Base-by-base conservation (phyloP, 2,113 vertebrate genomes). In the Cinclus cinclus region DNA sequence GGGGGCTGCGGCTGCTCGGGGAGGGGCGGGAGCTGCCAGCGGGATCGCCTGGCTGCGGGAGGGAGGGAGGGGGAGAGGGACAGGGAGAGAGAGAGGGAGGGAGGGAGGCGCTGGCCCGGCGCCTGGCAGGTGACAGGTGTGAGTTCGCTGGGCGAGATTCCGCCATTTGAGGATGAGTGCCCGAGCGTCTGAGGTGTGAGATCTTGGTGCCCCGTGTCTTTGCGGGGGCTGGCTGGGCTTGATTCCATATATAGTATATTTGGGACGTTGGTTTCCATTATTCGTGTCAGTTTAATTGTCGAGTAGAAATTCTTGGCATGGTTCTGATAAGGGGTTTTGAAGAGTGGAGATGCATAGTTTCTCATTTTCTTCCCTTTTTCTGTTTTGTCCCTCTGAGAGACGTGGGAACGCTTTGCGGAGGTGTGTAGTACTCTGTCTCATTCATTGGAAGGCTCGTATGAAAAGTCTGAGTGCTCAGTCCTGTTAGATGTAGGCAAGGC, bases 121-220 rank as follows among this genome's bases (percentile, higher is more conserved):
- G 93, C 81, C 60, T 23, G 37, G 87, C 97, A 98, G 97, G 97
- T 98, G 97, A 97, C 98, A 98, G 98, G 98, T 95, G 96, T 94
- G 94, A 30, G 88, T 28, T 37, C 37, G 74, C 80, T 7, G 83
- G 91, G 87, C 47, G 52, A 78, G n/a, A 14, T 62, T 92, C 92
- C 91, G 95, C 95, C 95, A 94, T 95, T 95, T 91, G 93, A 3
- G 83, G 87, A 64, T 78, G 87, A 78, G 74, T 16, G 63, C 8
- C 44, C 8, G 31, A 12, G 67, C 25, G 87, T 50, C 81, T 1
- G 89, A 83, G 87, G 87, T 77, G 89, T 25, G 80, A 21, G 23
- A 0, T 33, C 18, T 25, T 28, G 62, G 65, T 91, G 92, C 65
- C 35, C 81, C 83, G 50, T 95, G 75, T 35, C 75, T 96, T 79